Percentiles rank a stretch among this genome's conserved stretches.
phyloP scores from a whole-genome alignment of 2,113 vertebrate genomes.

The Phoxinus phoxinus region DNA sequence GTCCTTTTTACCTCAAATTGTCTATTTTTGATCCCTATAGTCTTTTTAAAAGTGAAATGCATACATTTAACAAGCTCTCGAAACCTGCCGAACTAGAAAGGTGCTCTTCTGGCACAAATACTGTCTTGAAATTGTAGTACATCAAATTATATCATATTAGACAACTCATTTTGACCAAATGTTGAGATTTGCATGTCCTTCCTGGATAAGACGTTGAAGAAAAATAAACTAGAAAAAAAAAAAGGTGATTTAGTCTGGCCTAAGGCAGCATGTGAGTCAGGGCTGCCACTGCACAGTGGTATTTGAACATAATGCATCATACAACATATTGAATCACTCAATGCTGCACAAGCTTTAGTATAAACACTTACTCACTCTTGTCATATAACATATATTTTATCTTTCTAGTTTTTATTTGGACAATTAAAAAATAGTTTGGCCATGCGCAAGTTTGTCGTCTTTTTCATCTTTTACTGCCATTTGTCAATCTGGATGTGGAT shows the following conservation, averaged over 20 bases:
- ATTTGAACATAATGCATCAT: not conserved
- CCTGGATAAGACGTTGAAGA: not conserved
- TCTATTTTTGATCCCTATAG: not conserved
- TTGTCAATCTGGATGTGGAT: not conserved
- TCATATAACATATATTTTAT: not conserved
- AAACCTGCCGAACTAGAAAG: not conserved
- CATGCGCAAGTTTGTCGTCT: not conserved
- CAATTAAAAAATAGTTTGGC: not conserved
- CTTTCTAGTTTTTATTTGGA: not conserved
- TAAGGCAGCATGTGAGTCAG: not conserved
- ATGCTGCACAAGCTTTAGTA: not conserved
- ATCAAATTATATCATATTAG: not conserved
- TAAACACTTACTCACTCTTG: not conserved
- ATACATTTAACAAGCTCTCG: not conserved
- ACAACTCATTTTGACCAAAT: not conserved
- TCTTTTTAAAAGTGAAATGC: not conserved
- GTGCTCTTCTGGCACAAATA: not conserved
- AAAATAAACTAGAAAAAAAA: not conserved
- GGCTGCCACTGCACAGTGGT: not conserved
- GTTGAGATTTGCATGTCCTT: not conserved
- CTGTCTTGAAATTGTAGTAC: not conserved
- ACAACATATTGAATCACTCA: not conserved
- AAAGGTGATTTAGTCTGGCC: not conserved
- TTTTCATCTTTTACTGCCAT: not conserved
- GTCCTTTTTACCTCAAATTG: not conserved